A percentile compares a stretch with the other conserved stretches of the same genome.
Conservation (phyloP, 2,113 vertebrate genomes). For the Antennarius striatus region DNA sequence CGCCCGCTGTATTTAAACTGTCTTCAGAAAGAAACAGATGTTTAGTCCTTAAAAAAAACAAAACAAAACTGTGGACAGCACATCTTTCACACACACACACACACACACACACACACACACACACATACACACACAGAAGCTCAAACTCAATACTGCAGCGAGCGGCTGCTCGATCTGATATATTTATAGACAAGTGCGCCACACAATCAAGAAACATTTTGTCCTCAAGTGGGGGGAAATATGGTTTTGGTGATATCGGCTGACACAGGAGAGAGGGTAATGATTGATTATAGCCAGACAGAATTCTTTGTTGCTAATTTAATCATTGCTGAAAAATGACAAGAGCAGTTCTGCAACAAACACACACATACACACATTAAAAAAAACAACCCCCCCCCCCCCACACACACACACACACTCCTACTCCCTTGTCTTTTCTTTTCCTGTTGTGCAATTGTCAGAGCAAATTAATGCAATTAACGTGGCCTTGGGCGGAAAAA, state of each 20-base stretch:
- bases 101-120: constrained; percentile 1
- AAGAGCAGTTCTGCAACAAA: constrained; percentile 63
- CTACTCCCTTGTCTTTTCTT: constrained; percentile 65
- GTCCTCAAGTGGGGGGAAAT: constrained; percentile 77
- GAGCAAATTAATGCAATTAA: constrained; percentile 79
- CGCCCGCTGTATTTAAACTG: too few relatives aligned
- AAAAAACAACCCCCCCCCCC: constrained; percentile 65
- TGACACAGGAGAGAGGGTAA: constrained; percentile 74
- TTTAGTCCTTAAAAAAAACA: too few relatives aligned
- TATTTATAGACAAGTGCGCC: constrained; percentile 80
- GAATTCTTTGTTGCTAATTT: constrained; percentile 81
- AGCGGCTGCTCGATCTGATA: constrained; percentile 66
- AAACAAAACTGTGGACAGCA: too few relatives aligned
- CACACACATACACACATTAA: constrained; percentile 36
- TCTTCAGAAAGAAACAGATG: too few relatives aligned
- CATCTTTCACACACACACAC: constrained; percentile 31
- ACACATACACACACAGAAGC: constrained; percentile 45
- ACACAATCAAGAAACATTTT: constrained; percentile 78
- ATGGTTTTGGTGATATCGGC: constrained; percentile 74
- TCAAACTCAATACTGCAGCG: constrained; percentile 71
- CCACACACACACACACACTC: constrained; percentile 45
- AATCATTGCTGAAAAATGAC: constrained; percentile 79
- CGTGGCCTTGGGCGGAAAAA: constrained; percentile 76
- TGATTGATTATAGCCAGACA: constrained; percentile 84
- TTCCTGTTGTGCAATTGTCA: constrained; percentile 78